phyloP scores from a whole-genome alignment of 2,888 invertebrate genomes.

The Rhogogaster chlorosoma region DNA sequence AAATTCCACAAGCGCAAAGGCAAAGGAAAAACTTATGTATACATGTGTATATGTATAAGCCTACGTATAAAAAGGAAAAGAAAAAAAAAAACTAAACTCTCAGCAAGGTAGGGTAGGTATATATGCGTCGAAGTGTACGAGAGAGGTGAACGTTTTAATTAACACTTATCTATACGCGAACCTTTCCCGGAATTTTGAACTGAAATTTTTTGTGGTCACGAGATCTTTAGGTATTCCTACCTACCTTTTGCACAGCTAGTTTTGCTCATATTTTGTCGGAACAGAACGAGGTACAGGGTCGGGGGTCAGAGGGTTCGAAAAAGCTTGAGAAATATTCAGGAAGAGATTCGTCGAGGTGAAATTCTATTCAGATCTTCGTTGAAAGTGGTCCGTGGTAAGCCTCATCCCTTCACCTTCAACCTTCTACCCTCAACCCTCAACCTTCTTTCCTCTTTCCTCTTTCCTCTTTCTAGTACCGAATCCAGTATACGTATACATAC shows the following conservation, averaged over 20 bases:
- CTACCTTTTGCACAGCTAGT: background rate
- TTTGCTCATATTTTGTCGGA: background rate
- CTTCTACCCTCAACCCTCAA: background rate
- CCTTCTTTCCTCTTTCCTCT: background rate
- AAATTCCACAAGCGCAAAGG: background rate
- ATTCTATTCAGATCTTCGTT: slow-evolving; percentile 18
- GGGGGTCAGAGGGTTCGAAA: background rate
- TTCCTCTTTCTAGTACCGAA: background rate
- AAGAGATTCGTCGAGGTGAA: slow-evolving; percentile 1
- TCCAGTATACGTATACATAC: background rate
- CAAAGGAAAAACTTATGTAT: background rate
- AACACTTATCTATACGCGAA: slow-evolving; percentile 14
- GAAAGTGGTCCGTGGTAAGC: background rate
- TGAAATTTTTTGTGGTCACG: background rate
- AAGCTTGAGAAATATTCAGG: slow-evolving; percentile 21
- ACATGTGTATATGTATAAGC: background rate
- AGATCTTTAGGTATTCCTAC: no score
- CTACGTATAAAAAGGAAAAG: background rate
- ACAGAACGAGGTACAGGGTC: background rate
- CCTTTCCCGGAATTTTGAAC: background rate
- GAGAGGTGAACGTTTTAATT: slow-evolving; percentile 41
- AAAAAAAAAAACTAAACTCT: background rate
- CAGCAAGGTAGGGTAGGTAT: no score
- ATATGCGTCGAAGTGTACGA: slow-evolving; percentile 17
- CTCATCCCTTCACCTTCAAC: background rate